phyloP scores from a whole-genome alignment of 2,888 invertebrate species.

The Uropetala carovei region DNA sequence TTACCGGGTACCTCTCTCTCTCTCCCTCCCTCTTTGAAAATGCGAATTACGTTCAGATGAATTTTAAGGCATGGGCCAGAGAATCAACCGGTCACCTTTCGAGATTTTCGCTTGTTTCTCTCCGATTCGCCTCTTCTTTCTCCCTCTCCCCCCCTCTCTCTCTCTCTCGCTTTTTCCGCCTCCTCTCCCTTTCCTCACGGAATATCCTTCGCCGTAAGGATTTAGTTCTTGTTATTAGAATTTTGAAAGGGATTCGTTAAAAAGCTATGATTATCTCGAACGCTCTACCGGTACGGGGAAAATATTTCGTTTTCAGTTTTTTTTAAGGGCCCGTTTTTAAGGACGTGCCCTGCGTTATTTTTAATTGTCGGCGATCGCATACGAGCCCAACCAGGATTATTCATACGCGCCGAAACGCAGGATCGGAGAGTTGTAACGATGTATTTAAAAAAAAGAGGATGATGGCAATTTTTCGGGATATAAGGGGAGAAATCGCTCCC shows the following conservation, averaged over 20 bases:
- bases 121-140: too few species aligned
- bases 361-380: not conserved
- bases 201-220: not conserved
- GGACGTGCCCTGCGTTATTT: not conserved
- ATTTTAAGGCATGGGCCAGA: not conserved
- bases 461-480: not conserved
- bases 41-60: not conserved
- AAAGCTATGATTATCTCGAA: not conserved
- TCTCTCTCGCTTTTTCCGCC: too few species aligned
- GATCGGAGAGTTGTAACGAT: not conserved
- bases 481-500: not conserved
- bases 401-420: not conserved
- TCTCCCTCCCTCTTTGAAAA: too few species aligned
- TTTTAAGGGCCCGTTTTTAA: not conserved
- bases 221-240: conserved; percentile 19
- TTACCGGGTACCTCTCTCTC: not conserved
- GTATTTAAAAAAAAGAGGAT: not conserved
- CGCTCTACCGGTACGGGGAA: not conserved
- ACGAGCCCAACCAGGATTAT: not conserved
- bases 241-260: conserved; percentile 29
- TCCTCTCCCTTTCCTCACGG: too few species aligned
- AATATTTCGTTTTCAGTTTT: not conserved
- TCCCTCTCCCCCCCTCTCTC: too few species aligned
- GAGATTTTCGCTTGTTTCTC: not conserved
- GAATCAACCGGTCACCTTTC: not conserved